Evolutionary conservation across 2,888 invertebrate species (phyloP).

Genomic region (Pyrrhosoma nymphula): DNA sequence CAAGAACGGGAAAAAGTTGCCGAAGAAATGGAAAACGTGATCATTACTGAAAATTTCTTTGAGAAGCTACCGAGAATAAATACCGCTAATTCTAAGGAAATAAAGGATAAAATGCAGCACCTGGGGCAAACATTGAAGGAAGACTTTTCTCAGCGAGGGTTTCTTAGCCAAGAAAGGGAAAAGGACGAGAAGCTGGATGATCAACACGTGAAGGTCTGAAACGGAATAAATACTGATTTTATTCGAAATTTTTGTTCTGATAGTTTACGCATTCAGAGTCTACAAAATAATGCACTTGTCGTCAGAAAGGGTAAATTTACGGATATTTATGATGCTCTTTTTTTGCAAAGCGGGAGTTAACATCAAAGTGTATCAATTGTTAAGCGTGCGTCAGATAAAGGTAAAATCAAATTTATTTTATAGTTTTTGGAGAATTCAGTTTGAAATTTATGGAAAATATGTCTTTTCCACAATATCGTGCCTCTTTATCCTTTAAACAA

Average conservation of each 20-base stretch:
- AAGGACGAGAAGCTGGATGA: neutral
- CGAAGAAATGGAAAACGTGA: neutral
- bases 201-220: neutral
- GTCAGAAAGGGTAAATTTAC: too few species aligned
- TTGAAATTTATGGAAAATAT: too few species aligned
- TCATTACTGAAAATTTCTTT: neutral
- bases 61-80: neutral
- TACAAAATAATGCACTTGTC: too few species aligned
- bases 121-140: neutral
- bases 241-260: neutral
- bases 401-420: too few species aligned
- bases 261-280: too few species aligned
- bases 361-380: too few species aligned
- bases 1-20: neutral
- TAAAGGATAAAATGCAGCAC: neutral
- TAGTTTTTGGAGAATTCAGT: too few species aligned
- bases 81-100: neutral
- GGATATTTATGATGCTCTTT: too few species aligned
- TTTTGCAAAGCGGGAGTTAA: too few species aligned
- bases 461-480: too few species aligned
- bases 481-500: too few species aligned
- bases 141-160: neutral
- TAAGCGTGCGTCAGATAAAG: too few species aligned
- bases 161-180: neutral
- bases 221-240: neutral